Evolutionary conservation across 2,888 invertebrate species (phyloP).

Genomic region (Heliconius ethilla): DNA sequence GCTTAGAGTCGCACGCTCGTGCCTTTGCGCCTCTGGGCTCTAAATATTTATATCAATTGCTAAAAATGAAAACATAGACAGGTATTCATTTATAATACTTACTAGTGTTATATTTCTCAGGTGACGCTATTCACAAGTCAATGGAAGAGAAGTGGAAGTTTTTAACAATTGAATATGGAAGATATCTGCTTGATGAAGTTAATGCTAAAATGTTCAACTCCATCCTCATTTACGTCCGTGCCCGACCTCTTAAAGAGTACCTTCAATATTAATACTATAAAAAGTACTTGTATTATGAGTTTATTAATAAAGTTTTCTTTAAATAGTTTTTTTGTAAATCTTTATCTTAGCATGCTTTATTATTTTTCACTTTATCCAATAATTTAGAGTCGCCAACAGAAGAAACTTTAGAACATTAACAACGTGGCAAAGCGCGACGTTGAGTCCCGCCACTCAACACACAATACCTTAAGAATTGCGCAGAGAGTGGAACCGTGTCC

Average conservation of each 20-base stretch:
- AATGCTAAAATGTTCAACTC: background rate
- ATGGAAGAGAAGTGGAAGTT: conserved; percentile 7
- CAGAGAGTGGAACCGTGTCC: too few relatives aligned
- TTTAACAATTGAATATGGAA: background rate
- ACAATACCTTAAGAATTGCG: too few relatives aligned
- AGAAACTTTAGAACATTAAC: too few relatives aligned
- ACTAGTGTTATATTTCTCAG: background rate
- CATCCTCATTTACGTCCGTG: background rate
- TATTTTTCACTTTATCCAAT: background rate
- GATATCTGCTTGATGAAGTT: background rate
- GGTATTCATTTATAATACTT: background rate
- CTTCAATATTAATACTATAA: conserved; percentile 2
- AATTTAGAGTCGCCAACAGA: background rate
- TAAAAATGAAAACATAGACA: background rate
- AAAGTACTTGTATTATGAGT: background rate
- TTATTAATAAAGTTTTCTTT: background rate
- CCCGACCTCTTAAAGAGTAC: background rate
- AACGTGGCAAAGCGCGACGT: too few relatives aligned
- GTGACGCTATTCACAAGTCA: conserved; percentile 8
- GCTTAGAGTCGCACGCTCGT: too few relatives aligned
- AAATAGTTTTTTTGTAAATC: background rate
- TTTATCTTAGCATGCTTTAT: background rate
- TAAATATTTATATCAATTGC: too few relatives aligned
- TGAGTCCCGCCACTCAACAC: too few relatives aligned
- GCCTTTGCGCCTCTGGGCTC: too few relatives aligned